Base-by-base conservation (phyloP, 1,140 invertebrate species). In the Aleiodes sp. region DNA sequence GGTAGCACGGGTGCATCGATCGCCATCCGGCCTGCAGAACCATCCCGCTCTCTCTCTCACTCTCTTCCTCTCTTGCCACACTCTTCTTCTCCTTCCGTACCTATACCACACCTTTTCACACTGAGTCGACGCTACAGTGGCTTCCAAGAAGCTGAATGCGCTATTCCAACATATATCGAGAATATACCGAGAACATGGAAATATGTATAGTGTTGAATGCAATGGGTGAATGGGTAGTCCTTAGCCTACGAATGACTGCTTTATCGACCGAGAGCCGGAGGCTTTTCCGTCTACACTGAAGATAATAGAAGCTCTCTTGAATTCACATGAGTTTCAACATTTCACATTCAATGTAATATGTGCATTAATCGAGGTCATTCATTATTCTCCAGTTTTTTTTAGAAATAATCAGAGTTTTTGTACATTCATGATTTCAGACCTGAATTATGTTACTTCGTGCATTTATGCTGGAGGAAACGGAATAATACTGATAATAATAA, bases 1-100 rank as follows among this genome's bases (percentile, higher is more conserved):
- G 71, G 73, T 74, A 19, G 16, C 28, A 33, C 12, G 76, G 77
- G 74, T 78, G 77, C 77, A 78, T 78, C 77, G 77, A 78, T 78
- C 76, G 75, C 70, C 75, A 76, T 75, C 75, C 76, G 73, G 64
- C 73, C 68, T 75, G 43, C 41, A 63, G 12, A 59, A 24, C 73
- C 75, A 76, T 75, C 75, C 71, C 73, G 26, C 62, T 39, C 73
- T 37, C 64, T 35, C 21, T 63, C n/a, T 24, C 21, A 41, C 21
- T 35, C 60, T 39, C 24, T 12, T 16, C 16, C 9, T 16, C 12
- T 24, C n/a, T 19, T 35, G 39, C 16, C 37, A 33, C 29, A 63
- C 60, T 59, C 60, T 33, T 63, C n/a, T 24, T n/a, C 19, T 26
- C 60, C 60, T 39, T 39, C 21, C 16, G 21, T 12, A 37, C 12